Evolutionary conservation across 2,888 invertebrate genomes (phyloP), one percentile per base, ranked within the genome.

Genomic region (Campoletis raptor): DNA sequence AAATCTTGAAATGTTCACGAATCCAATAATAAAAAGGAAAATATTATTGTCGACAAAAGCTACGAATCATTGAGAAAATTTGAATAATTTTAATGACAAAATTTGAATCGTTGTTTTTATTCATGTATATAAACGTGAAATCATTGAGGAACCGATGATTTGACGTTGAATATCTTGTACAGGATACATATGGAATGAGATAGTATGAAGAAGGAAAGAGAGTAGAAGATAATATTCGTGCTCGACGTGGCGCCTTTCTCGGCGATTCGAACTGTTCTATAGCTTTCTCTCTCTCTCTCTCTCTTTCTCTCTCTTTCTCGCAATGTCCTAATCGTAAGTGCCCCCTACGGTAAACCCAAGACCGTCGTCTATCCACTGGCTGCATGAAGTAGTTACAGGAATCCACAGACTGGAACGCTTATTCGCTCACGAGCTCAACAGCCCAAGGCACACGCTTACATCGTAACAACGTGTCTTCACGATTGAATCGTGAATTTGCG

Each of bases 361-460:
- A 52, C 24, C 76, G 83, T 77, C 85, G 85, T 86, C 86, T 82
- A 76, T 81, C 72, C 79, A 30, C 76, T 24, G 77, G 73, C 40
- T 81, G 81, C 81, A 78, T 48, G 57, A 74, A 81, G 86, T 78
- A 81, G 83, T 83, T 86, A 86, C 83, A 86, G 69, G 83, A 86
- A 83, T 86, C 77, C 83, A 37, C 73, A 86, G 86, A 83, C 83
- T 86, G 86, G 86, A 83, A 83, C 86, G 81, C 61, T 79, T 48
- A 64, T 69, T 72, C 57, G 64, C 66, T 85, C 79, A 36, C 42
- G 67, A 78, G 67, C 76, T 78, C 76, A 48, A 40, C 54, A 67
- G 61, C 72, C 69, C 52, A 61, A 70, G 77, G 48, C 73, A 36
- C 80, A 61, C 74, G 57, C 69, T 80, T 64, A 64, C 81, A 77